phyloP scores from a whole-genome alignment of 2,888 invertebrate species.

The Rosalia funebris region DNA sequence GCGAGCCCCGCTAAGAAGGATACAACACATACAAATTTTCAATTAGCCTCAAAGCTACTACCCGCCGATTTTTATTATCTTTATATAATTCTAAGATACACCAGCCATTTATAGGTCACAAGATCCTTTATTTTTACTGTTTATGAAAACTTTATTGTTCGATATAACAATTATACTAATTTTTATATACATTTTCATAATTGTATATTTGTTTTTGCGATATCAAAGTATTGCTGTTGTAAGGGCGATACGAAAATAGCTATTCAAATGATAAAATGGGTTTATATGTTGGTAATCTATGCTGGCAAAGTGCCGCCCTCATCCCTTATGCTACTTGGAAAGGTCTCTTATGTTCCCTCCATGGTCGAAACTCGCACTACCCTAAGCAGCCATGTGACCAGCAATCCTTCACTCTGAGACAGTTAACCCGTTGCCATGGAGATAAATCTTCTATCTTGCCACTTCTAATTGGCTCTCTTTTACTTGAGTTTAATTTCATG shows the following conservation, averaged over 20 bases:
- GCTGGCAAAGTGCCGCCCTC: slow-evolving; percentile 23
- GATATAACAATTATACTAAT: no score
- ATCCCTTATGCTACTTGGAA: slow-evolving; percentile 22
- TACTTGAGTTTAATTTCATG: slow-evolving; percentile 61
- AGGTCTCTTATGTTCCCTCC: slow-evolving; percentile 17
- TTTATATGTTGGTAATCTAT: slow-evolving; percentile 40
- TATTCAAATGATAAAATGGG: slow-evolving; percentile 27
- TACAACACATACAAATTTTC: slow-evolving; percentile 63
- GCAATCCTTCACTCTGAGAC: slow-evolving; percentile 64
- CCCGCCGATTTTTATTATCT: slow-evolving; percentile 43
- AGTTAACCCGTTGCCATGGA: slow-evolving; percentile 64
- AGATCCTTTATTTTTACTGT: no score
- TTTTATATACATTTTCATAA: no score
- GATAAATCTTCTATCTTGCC: slow-evolving; percentile 65
- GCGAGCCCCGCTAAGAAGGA: slow-evolving; percentile 53
- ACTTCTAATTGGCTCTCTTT: slow-evolving; percentile 65
- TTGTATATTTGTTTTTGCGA: no score
- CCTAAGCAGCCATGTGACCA: slow-evolving; percentile 59
- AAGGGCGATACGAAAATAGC: no score
- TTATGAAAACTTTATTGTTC: no score
- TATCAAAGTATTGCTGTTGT: no score
- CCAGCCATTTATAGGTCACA: neutral
- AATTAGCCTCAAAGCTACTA: slow-evolving; percentile 54
- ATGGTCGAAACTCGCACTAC: slow-evolving; percentile 29
- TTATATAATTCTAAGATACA: slow-evolving; percentile 36